A percentile compares a stretch with the other conserved stretches of the same genome.
Conservation (phyloP, 2,113 vertebrate genomes). For the Triplophysa tibetana region DNA sequence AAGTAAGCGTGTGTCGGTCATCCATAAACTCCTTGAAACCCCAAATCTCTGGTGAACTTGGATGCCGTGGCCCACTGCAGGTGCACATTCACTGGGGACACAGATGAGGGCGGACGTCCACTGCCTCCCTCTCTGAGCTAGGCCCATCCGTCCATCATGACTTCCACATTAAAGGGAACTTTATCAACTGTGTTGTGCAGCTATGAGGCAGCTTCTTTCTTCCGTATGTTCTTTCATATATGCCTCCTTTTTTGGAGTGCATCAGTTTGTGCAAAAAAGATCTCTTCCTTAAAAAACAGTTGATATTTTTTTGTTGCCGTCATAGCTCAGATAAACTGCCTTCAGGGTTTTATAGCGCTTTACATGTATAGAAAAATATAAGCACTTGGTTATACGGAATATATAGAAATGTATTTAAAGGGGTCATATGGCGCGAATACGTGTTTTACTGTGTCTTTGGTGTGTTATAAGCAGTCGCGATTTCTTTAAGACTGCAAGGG, state of each 20-base stretch:
- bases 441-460: too few species aligned
- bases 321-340: too few species aligned
- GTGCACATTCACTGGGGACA: conserved; percentile 63
- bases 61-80: conserved; percentile 57
- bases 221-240: neutral
- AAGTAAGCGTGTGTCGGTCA: conserved; percentile 17
- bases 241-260: neutral
- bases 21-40: neutral
- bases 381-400: too few species aligned
- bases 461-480: too few species aligned
- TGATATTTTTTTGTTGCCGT: too few species aligned
- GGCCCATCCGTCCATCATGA: conserved; percentile 47
- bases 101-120: conserved; percentile 38
- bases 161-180: conserved; percentile 59
- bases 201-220: conserved; percentile 47
- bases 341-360: too few species aligned
- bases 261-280: neutral
- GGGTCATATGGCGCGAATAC: too few species aligned
- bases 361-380: too few species aligned
- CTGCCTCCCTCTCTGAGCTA: conserved; percentile 44
- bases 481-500: too few species aligned
- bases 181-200: conserved; percentile 65
- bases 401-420: too few species aligned
- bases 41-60: conserved; percentile 26
- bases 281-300: too few species aligned